Evolutionary conservation across 2,113 vertebrate species (phyloP).

Genomic region (Camelus dromedarius): DNA sequence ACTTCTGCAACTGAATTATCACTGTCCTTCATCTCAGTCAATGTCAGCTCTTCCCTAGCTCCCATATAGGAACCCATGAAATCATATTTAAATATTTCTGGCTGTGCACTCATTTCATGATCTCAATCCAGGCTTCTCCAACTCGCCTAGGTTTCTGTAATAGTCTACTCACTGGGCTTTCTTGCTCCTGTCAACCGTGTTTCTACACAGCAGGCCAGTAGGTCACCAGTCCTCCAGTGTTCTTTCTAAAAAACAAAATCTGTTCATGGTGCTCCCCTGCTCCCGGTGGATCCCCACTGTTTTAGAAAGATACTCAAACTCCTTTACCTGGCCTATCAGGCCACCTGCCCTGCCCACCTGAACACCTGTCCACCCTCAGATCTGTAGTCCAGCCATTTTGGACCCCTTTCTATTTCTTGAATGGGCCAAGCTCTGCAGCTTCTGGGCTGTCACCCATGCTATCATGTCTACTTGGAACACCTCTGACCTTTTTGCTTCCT

Average conservation of each 20-base stretch:
- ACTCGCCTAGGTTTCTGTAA: not conserved
- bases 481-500: not conserved
- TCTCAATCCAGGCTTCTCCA: not conserved
- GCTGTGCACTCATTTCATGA: not conserved
- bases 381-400: no score
- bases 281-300: not conserved
- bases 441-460: not conserved
- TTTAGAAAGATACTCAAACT: not conserved
- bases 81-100: not conserved
- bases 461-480: not conserved
- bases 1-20: not conserved
- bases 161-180: not conserved
- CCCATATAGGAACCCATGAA: not conserved
- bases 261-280: no score
- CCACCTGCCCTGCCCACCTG: accelerated
- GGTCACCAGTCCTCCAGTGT: not conserved
- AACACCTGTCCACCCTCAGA: accelerated
- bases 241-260: not conserved
- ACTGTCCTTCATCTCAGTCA: not conserved
- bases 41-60: not conserved
- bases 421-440: not conserved
- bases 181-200: not conserved
- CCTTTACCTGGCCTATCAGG: not conserved
- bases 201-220: not conserved
- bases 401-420: not conserved